phyloP scores from a whole-genome alignment of 1,140 invertebrate species.

The Branchinecta lindahli region DNA sequence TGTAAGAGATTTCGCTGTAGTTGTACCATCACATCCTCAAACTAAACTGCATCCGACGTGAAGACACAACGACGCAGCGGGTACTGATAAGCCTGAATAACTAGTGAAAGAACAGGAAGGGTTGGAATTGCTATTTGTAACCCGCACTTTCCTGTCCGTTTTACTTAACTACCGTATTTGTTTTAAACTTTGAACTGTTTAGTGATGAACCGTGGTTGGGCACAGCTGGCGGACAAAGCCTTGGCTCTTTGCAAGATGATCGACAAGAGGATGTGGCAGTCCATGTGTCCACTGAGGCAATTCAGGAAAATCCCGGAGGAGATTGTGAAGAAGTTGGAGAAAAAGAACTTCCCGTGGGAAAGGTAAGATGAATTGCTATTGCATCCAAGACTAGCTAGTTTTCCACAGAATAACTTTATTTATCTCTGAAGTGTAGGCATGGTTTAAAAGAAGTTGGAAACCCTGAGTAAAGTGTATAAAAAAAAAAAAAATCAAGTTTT shows the following conservation, averaged over 20 bases:
- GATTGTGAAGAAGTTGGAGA: slow-evolving; percentile 94
- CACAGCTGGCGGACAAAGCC: slow-evolving; percentile 89
- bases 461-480: too few relatives aligned
- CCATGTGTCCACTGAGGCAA: slow-evolving; percentile 94
- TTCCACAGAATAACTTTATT: neutral
- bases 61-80: too few relatives aligned
- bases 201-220: slow-evolving; percentile 75
- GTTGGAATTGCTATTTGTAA: too few relatives aligned
- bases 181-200: neutral
- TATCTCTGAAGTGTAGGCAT: neutral
- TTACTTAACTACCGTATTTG: too few relatives aligned
- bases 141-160: too few relatives aligned
- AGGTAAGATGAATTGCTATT: slow-evolving; percentile 25
- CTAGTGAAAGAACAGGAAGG: too few relatives aligned
- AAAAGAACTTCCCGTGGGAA: slow-evolving; percentile 91
- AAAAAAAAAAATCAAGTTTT: too few relatives aligned
- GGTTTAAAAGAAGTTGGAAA: neutral
- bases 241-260: slow-evolving; percentile 97
- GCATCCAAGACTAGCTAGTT: neutral
- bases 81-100: too few relatives aligned
- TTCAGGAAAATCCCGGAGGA: slow-evolving; percentile 97
- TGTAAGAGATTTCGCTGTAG: too few relatives aligned
- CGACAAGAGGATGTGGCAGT: slow-evolving; percentile 97
- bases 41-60: too few relatives aligned
- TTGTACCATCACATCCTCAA: too few relatives aligned